Evolutionary conservation across 2,113 vertebrate species (phyloP).

Genomic region (Chamaetylas fuelleborni): DNA sequence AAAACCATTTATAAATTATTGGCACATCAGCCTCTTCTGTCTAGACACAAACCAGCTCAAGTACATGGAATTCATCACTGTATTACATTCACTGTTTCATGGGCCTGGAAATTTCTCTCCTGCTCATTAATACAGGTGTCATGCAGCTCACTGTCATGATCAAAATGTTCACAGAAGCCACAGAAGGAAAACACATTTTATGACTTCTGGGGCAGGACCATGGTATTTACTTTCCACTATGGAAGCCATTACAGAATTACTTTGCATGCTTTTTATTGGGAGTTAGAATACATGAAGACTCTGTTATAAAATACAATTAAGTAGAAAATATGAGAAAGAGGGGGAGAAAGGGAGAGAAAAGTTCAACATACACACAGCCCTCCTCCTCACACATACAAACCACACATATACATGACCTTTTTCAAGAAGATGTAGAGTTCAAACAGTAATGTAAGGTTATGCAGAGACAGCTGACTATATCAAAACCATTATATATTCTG

Average conservation of each 20-base stretch:
- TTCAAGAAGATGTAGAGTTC: not conserved
- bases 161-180: not conserved
- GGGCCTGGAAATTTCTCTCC: not conserved
- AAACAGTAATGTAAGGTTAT: not conserved
- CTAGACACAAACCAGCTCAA: not conserved
- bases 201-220: not conserved
- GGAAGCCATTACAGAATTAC: not conserved
- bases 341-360: not conserved
- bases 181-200: not conserved
- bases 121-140: not conserved
- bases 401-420: not conserved
- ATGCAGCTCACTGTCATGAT: not conserved
- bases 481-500: not conserved
- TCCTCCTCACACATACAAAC: not conserved
- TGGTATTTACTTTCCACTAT: not conserved
- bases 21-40: not conserved
- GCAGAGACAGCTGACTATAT: not conserved
- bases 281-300: not conserved
- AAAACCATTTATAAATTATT: constrained; percentile 6
- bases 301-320: not conserved
- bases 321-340: not conserved
- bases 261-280: not conserved
- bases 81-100: not conserved
- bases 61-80: not conserved
- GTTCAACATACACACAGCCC: not conserved